Evolutionary conservation across 2,888 invertebrate genomes (phyloP), one percentile per base, ranked within the genome.

Genomic region (Ypsolopha scabrella): DNA sequence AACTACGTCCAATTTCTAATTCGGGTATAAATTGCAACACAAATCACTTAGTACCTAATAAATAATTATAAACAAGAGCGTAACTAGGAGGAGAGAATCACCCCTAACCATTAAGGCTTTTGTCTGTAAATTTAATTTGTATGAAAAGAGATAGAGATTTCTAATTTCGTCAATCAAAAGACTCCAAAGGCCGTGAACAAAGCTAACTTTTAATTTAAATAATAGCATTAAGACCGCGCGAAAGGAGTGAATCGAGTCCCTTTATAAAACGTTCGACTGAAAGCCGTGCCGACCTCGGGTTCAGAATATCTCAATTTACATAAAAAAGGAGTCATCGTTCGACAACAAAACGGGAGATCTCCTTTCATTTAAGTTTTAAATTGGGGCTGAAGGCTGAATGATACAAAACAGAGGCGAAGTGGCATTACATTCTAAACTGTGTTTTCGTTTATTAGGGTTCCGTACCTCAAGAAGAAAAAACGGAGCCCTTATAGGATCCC

Each of bases 321-420:
- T 83, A 80, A 83, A 79, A 81, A 80, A 80, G 75, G 70, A 24
- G 65, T 64, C 73, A 71, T 70, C 70, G 70, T 76, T 76, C 70
- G 72, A 70, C 65, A 24, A 24, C 24, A 24, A 24, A 24, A 24
- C 24, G 24, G 24, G 62, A 65, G 70, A 72, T 72, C 72, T 74
- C 71, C 75, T 80, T 78, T 76, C 78, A 80, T 81, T 83, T 72
- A 76, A 81, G 78, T 81, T 80, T 75, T 71, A 70, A 79, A 80
- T 78, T 24, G 24, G 24, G 24, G 24, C 24, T 24, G 24, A 24
- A 24, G 77, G 80, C 70, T 75, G 78, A 80, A 80, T 79, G 81
- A 73, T 71, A 70, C 67, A 66, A 67, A 66, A 67, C 66, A 67
- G 62, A 63, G 63, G 54, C 55, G 57, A 41, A 57, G 51, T 51